Conservation (phyloP, 1,140 invertebrate genomes). For the Pseudobourletiella spinata region DNA sequence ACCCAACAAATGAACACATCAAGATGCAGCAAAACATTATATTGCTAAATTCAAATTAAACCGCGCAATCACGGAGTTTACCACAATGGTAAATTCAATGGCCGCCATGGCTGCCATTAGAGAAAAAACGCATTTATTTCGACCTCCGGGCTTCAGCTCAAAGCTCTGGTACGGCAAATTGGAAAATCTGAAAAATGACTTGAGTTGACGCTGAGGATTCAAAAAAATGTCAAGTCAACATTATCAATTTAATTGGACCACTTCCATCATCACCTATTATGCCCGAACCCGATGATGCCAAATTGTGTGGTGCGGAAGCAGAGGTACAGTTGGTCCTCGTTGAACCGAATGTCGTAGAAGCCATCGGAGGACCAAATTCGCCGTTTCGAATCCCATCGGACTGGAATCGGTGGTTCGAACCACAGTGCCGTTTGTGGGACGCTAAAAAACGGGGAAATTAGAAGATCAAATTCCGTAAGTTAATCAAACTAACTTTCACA, state of each 20-base stretch:
- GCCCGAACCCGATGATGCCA: constrained; percentile 64
- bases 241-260: too few relatives aligned
- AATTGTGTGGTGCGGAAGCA: constrained; percentile 60
- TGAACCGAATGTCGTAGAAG: constrained; percentile 70
- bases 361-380: constrained; percentile 62
- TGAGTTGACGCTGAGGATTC: too few relatives aligned
- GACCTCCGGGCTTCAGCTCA: constrained; percentile 62
- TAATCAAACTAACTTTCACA: too few relatives aligned
- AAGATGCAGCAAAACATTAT: too few relatives aligned
- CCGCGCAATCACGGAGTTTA: constrained; percentile 33
- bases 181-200: constrained; percentile 38
- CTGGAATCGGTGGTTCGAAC: constrained; percentile 70
- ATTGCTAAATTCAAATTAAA: background rate
- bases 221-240: too few relatives aligned
- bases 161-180: constrained; percentile 78
- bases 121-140: constrained; percentile 49
- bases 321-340: constrained; percentile 60
- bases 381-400: constrained; percentile 57
- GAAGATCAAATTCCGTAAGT: too few relatives aligned
- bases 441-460: too few relatives aligned
- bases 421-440: constrained; percentile 65
- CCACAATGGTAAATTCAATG: constrained; percentile 55
- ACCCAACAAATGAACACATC: too few relatives aligned
- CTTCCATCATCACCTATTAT: constrained; percentile 56
- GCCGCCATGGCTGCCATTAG: constrained; percentile 59